Percentiles rank a stretch among this genome's conserved stretches.
Conservation (phyloP, 2,888 invertebrate genomes). For the Himalopsyche tibetana region DNA sequence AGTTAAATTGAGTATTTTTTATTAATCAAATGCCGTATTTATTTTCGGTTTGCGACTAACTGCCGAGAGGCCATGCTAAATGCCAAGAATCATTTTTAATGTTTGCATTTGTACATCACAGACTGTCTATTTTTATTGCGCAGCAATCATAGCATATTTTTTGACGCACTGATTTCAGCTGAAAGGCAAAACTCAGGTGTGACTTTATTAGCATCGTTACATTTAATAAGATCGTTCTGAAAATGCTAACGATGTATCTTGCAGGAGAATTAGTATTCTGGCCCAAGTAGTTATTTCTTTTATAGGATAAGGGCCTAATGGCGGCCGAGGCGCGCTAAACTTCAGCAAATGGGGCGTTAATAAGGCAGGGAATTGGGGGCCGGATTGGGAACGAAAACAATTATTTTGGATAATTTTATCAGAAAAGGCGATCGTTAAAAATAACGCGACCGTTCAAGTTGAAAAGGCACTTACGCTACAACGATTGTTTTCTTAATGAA, state of each 20-base stretch:
- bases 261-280: constrained; percentile 57
- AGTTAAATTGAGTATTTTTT: no score
- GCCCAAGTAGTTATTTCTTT: constrained; percentile 58
- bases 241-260: constrained; percentile 45
- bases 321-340: constrained; percentile 51
- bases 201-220: constrained; percentile 6
- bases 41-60: no score
- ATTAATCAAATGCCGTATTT: no score
- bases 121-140: no score
- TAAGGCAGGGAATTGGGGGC: constrained; percentile 58
- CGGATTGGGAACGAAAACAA: constrained; percentile 50
- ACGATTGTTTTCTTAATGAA: constrained; percentile 20
- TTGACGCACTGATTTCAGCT: background rate
- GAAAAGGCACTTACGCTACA: constrained; percentile 1
- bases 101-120: no score
- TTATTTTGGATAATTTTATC: constrained; percentile 34
- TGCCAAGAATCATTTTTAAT: no score
- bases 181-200: constrained; percentile 24
- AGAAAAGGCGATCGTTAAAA: constrained; percentile 34
- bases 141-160: background rate
- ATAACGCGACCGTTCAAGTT: constrained; percentile 31
- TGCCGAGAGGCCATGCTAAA: no score
- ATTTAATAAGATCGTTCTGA: constrained; percentile 26
- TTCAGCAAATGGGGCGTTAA: constrained; percentile 65
- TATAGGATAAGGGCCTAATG: constrained; percentile 61